These are phyloP conservation scores for Ammodytes marinus DNA, from an alignment of 2,113 vertebrate genomes.

Conservation along the genomic window DNA sequence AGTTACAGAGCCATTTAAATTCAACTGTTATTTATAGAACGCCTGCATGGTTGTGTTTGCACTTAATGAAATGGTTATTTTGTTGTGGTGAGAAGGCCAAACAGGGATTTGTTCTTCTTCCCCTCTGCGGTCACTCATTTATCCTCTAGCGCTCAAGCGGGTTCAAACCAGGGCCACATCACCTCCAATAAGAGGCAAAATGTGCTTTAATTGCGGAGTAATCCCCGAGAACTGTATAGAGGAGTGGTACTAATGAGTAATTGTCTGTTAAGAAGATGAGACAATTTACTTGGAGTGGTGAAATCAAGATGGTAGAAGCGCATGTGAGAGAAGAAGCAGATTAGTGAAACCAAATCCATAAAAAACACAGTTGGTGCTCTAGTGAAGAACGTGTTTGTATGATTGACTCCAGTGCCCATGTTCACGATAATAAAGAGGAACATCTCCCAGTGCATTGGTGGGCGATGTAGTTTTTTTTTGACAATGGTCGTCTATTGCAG, in stretches of 20 bases:
- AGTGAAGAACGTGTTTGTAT: too few relatives aligned
- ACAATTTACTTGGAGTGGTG: conserved; percentile 66
- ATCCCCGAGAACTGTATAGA: conserved; percentile 69
- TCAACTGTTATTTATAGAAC: conserved; percentile 59
- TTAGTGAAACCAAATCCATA: conserved; percentile 43
- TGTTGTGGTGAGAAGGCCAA: conserved; percentile 57
- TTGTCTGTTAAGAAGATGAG: conserved; percentile 73
- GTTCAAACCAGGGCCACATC: conserved; percentile 72
- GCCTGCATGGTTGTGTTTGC: conserved; percentile 61
- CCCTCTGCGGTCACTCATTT: conserved; percentile 60
- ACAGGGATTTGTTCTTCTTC: conserved; percentile 42
- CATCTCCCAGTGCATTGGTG: background rate
- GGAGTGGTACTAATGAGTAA: conserved; percentile 73
- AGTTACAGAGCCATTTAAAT: conserved; percentile 53
- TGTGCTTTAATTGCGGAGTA: conserved; percentile 78
- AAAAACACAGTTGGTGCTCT: background rate
- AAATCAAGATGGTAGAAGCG: conserved; percentile 57
- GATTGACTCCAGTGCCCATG: background rate
- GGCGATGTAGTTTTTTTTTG: background rate
- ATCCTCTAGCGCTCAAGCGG: conserved; percentile 53
- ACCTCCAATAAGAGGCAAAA: conserved; percentile 62
- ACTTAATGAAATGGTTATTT: conserved; percentile 54
- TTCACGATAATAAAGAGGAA: conserved; percentile 5
- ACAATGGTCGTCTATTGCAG: background rate
- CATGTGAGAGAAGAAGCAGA: conserved; percentile 42